Base-by-base conservation (phyloP, 2,888 invertebrate species). In the Xanthorhoe designata region DNA sequence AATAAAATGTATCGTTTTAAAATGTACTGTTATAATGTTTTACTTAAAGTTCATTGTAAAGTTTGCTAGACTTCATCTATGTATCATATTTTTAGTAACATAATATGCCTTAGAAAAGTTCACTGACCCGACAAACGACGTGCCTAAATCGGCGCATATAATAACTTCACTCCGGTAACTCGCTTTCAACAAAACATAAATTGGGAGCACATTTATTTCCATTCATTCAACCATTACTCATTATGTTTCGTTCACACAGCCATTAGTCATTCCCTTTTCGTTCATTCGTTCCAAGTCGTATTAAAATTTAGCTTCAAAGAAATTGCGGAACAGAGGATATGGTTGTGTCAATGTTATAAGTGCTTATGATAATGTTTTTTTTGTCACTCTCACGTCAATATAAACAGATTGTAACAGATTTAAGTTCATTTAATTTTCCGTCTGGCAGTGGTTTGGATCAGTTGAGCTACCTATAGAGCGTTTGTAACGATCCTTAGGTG, bases 161-260 rank as follows among this genome's bases (percentile, higher is more conserved):
- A 32, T 32, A 32, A 32, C 32, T 7, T 32, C 32, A 8, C 49
- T 18, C 10, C 9, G 42, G 53, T 52, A 58, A 47, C 58, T 42
- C 47, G 56, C 29, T 42, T 58, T 17, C 51, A 51, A 32, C 52
- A 55, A 60, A 52, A 67, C 55, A 60, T 53, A 57, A 61, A 63
- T 60, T 60, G 52, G 64, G 45, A 61, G 57, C 66, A 63, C 68
- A 70, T 73, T 70, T 70, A 71, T 72, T 74, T 74, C 55, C 72
- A 74, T 69, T 72, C 73, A 70, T 60, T 71, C 73, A 59, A 47
- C 63, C 67, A 63, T 67, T 67, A 59, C 15, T 63, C 63, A 67
- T 63, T 67, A 52, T 47, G 19, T 61, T 66, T 71, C 67, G 68
- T 69, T 74, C 71, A 68, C 45, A 66, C 71, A 55, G 50, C 65